A percentile compares a stretch with the other conserved stretches of the same genome.
Conservation (phyloP, 30 jellyfish, hydroid and myxozoan species). For the Pelagia noctiluca region DNA sequence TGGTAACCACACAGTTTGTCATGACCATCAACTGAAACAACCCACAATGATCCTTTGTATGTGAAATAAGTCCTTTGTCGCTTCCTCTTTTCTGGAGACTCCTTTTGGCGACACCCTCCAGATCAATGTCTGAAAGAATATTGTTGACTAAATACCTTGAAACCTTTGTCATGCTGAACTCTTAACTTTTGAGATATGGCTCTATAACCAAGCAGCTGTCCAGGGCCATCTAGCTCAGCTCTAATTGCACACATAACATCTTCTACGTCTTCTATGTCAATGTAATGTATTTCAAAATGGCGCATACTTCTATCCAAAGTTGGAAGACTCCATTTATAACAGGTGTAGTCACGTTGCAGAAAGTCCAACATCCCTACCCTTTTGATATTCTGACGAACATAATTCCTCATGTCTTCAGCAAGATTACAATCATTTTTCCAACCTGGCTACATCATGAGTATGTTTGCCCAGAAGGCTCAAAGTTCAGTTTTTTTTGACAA, state of each 20-base stretch:
- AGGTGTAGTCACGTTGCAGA: constrained; percentile 11
- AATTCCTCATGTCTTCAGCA: constrained; percentile 6
- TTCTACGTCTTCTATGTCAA: constrained; percentile 15
- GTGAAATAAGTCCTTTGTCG: constrained; percentile 2
- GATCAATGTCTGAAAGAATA: constrained; percentile 2
- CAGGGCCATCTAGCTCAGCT: constrained; percentile 45
- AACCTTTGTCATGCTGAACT: not conserved
- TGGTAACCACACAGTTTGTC: constrained; percentile 8
- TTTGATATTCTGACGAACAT: constrained; percentile 18
- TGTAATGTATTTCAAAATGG: constrained; percentile 26
- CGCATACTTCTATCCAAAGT: constrained; percentile 37
- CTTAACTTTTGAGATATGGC: constrained; percentile 28
- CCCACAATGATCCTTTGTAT: not conserved
- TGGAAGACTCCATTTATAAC: constrained; percentile 27
- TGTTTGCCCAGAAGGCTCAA: no score
- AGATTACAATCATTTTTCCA: constrained; percentile 18
- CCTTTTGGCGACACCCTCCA: constrained; percentile 8
- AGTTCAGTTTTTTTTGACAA: no score
- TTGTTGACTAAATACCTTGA: not conserved
- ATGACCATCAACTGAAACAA: constrained; percentile 3
- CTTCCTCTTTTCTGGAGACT: constrained; percentile 6
- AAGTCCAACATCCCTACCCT: constrained; percentile 2
- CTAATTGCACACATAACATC: constrained; percentile 21
- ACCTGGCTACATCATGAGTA: constrained; percentile 1
- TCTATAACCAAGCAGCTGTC: constrained; percentile 44